Base-by-base conservation (phyloP, 2,888 invertebrate genomes). In the Sinelater perroti region DNA sequence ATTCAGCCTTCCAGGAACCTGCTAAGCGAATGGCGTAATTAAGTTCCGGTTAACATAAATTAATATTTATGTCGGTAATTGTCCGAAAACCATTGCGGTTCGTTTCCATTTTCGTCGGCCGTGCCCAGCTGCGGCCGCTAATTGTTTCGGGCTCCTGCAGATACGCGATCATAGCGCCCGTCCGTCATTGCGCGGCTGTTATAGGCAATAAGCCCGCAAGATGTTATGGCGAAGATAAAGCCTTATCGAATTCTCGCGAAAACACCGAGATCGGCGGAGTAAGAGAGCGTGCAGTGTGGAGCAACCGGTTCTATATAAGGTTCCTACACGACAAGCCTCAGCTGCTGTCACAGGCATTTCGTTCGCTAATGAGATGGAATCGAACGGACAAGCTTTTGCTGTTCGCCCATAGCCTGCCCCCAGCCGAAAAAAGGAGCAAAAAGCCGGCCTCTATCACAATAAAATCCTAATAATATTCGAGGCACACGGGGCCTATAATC, bases 281-380 rank as follows among this genome's bases (percentile, higher is more conserved):
- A 72, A 71, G 72, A 66, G 60, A 70, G 68, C 61, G 62, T 66
- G 67, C 66, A 67, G 62, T 65, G 64, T 58, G 50, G 65, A 65
- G 66, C 61, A 74, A 77, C 76, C 76, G 76, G 76, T 77, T 77
- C 77, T 76, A 75, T 77, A 77, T 76, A 77, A 75, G 76, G 76
- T 66, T 67, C 69, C 70, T 64, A 62, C 62, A 65, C 63, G 67
- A 74, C 75, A 74, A 75, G 74, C 75, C 74, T 61, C 60, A 61
- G 72, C 70, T 70, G 74, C 76, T 77, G 78, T 78, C 78, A 77
- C 72, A 68, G 75, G 74, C 77, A 77, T 78, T 78, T 78, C 75
- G 75, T 73, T 71, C 77, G 75, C 78, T 78, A 78, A 78, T 78
- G 78, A 78, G 78, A 78, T 77, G 76, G 75, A 78, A 78, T 78